Base-by-base conservation (phyloP, 2,797 vertebrate genomes). In the Novumbra hubbsi region DNA sequence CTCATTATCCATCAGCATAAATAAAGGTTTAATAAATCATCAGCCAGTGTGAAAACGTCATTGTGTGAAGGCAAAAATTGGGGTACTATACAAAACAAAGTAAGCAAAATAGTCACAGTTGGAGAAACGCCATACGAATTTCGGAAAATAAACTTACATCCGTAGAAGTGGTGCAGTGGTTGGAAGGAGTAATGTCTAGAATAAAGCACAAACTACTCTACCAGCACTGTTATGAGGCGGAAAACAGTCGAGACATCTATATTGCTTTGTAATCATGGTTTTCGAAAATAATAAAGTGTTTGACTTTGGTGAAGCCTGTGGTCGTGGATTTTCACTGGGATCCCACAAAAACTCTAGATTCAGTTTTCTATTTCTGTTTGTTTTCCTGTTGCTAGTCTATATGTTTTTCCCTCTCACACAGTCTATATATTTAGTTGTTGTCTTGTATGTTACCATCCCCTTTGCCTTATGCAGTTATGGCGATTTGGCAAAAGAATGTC, bases 201-300 rank as follows among this genome's bases (percentile, higher is more conserved):
- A 73, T 11, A 28, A 6, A 19, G 63, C 63, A 9, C 55, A 21
- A 60, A 65, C 38, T 38, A 19, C 32, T 17, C 52, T 57, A 52
- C 63, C 49, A 24, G 5, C 68, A 84, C 76, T 81, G 72, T 50
- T 73, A 38, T 48, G 73, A 81, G 70, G 79, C 21, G 77, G 84
- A 81, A 80, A 62, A 81, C 2, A 38, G 73, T 71, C 83, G 78
- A 80, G 34, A 83, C 70, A 78, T 66, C 75, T 45, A 71, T 73
- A 75, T 76, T 73, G 65, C 73, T 72, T 81, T 83, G 76, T 77
- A 85, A 88, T 88, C 86, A 78, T 81, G 83, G 82, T 73, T 82
- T 85, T 80, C 68, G 32, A 41, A 78, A 38, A 76, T 76, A 84
- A 85, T 78, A 78, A 82, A 63, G 2, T 55, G 73, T 19, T 72